Conservation (phyloP, 2,888 invertebrate species). For the Drosophila birchii region DNA sequence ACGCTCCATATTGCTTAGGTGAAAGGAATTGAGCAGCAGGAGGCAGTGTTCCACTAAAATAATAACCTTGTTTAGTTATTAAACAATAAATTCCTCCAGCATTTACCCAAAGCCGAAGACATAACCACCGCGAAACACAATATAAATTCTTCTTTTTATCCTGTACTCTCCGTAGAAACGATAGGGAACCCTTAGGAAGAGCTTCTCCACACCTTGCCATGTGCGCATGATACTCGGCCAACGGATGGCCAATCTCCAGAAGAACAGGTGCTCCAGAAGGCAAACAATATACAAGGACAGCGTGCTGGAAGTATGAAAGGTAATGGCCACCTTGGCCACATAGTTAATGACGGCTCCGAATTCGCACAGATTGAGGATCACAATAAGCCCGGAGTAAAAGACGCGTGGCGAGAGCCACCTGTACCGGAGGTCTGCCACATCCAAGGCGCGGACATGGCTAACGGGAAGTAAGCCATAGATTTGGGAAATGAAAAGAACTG, state of each 20-base stretch:
- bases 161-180: conserved; percentile 77
- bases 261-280: conserved; percentile 77
- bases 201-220: conserved; percentile 81
- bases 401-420: conserved; percentile 77
- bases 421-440: conserved; percentile 69
- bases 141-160: conserved; percentile 74
- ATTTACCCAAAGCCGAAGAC: conserved; percentile 70
- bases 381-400: conserved; percentile 65
- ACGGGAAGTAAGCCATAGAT: conserved; percentile 82
- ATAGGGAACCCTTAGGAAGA: conserved; percentile 82
- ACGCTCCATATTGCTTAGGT: conserved; percentile 74
- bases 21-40: conserved; percentile 70
- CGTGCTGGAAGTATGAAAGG: conserved; percentile 76
- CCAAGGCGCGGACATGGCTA: conserved; percentile 63
- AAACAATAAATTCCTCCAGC: rapidly evolving
- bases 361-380: conserved; percentile 73
- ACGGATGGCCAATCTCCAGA: conserved; percentile 82
- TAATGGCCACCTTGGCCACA: conserved; percentile 66
- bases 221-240: conserved; percentile 81
- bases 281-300: conserved; percentile 78
- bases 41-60: conserved; percentile 78
- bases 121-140: conserved; percentile 71
- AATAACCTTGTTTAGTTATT: background rate
- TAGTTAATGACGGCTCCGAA: conserved; percentile 71
- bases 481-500: conserved; percentile 80